Evolutionary conservation across 2,113 vertebrate genomes (phyloP).

Genomic region (Chauna torquata): DNA sequence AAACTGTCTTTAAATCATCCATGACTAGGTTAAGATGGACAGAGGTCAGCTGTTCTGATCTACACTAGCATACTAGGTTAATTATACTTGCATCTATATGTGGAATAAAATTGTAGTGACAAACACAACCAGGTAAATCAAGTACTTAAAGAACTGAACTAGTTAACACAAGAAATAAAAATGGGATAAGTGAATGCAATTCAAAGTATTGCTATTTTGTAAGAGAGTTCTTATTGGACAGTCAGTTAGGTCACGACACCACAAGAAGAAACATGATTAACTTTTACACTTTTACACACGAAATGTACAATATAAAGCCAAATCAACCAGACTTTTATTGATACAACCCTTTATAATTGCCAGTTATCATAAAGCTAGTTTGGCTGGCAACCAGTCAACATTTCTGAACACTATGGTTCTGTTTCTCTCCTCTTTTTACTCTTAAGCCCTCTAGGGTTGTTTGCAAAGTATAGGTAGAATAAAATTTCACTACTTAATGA

Average conservation of each 20-base stretch:
- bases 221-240: neutral
- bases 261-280: neutral
- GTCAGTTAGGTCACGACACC: neutral
- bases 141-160: neutral
- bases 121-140: neutral
- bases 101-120: neutral
- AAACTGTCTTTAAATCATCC: slow-evolving; percentile 15
- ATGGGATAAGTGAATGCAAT: no score
- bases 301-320: neutral
- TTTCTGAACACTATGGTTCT: neutral
- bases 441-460: neutral
- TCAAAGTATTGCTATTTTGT: fast-evolving
- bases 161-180: neutral
- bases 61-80: neutral
- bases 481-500: neutral
- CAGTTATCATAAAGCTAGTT: neutral
- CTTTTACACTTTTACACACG: neutral
- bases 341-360: neutral
- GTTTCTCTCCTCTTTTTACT: neutral
- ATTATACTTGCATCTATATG: neutral
- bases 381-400: neutral
- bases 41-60: slow-evolving; percentile 12
- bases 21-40: neutral
- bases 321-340: neutral
- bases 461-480: neutral